Base-by-base conservation (phyloP, 2,113 vertebrate species). In the Tenrec ecaudatus region DNA sequence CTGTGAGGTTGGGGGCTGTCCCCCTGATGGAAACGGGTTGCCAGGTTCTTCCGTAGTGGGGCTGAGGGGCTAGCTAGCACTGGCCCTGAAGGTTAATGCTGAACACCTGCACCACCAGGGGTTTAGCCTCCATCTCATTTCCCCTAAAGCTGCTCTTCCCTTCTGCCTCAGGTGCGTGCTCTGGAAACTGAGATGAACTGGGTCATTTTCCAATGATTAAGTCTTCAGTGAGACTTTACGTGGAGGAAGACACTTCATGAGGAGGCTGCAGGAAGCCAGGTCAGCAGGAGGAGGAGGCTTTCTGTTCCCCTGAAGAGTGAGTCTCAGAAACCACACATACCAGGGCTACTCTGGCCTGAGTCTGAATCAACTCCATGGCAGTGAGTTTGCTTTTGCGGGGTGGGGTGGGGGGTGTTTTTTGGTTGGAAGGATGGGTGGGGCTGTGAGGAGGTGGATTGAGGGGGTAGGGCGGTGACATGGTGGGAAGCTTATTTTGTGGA, bases 191-290 rank as follows among this genome's bases (percentile, higher is more conserved):
- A 92, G 62, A 80, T 86, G 87, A 53, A 95, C 23, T 3, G 16
- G 17, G 62, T 23, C 71, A 43, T 29, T 71, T 94, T 38, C 69
- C 76, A 68, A 27, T 40, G 82, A 77, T 6, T 25, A 85, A 11
- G 22, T 53, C 89, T 84, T 60, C 77, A 86, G 3, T 6, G 29
- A 91, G 40, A 66, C 53, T 86, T 47, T 68, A 91, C 90, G 79
- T 25, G 29, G 22, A 89, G 87, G 47, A 93, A 73, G 87, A 88
- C 8, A 81, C 0, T 82, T 29, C 17, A 6, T 16, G 38, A 10
- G 9, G 47, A 23, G 86, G 76, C 36, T 78, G 33, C 80, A 83
- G 58, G 20, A 71, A 25, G 6, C 20, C 16, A 83, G 68, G 31
- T 71, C 25, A 68, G 40, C 89, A 53, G 47, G 11, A 53, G 11